phyloP scores from a whole-genome alignment of 2,888 invertebrate genomes.

The Xestia rhomboidea region DNA sequence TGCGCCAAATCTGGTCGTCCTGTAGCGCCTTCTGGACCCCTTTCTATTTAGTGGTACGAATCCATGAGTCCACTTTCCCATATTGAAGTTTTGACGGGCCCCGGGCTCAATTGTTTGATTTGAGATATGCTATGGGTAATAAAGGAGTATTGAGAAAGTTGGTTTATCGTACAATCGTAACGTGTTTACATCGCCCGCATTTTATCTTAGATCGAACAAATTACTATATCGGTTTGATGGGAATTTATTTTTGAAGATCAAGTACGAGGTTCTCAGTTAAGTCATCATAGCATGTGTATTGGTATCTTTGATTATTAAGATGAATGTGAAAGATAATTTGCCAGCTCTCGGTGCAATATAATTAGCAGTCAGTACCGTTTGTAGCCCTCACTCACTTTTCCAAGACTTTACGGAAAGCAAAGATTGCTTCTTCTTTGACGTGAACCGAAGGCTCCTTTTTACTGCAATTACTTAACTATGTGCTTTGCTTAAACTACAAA shows the following conservation, averaged over 20 bases:
- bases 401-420: not conserved
- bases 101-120: slow-evolving; percentile 73
- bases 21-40: not conserved
- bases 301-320: slow-evolving; percentile 22
- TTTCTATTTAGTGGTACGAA: not conserved
- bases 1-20: not conserved
- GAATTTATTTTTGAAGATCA: slow-evolving; percentile 49
- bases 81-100: slow-evolving; percentile 78
- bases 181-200: slow-evolving; percentile 56
- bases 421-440: not conserved
- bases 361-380: not conserved
- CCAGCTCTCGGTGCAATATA: not conserved
- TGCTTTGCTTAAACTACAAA: slow-evolving; percentile 62
- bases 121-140: slow-evolving; percentile 67
- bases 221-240: slow-evolving; percentile 60
- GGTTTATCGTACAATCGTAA: slow-evolving; percentile 54
- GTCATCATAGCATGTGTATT: slow-evolving; percentile 21
- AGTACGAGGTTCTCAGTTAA: slow-evolving; percentile 25
- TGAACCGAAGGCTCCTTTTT: slow-evolving; percentile 2
- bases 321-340: slow-evolving; percentile 12
- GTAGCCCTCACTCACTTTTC: not conserved
- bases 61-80: slow-evolving; percentile 73
- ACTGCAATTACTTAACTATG: slow-evolving; percentile 15
- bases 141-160: slow-evolving; percentile 69
- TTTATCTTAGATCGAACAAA: slow-evolving; percentile 63